Conservation (phyloP, 1,140 invertebrate species). For the Acyrthosiphon pisum region DNA sequence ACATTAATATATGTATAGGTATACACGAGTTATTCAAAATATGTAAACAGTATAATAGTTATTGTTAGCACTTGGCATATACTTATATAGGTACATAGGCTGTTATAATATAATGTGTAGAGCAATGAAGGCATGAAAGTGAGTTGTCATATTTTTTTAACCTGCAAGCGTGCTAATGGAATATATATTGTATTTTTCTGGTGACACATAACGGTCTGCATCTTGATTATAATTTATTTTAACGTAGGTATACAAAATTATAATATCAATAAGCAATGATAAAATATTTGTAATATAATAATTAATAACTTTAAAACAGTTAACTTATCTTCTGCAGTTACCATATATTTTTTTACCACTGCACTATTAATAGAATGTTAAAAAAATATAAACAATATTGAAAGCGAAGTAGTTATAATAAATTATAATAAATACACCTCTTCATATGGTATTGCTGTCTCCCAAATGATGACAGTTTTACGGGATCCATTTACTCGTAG, state of each 20-base stretch:
- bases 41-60: background rate
- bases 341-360: background rate
- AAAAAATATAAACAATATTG: background rate
- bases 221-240: background rate
- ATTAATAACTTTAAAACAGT: background rate
- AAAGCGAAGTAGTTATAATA: background rate
- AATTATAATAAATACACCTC: no score
- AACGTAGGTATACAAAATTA: background rate
- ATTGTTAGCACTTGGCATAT: background rate
- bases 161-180: background rate
- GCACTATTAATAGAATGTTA: background rate
- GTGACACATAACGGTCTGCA: background rate
- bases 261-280: background rate
- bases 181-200: background rate
- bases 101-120: background rate
- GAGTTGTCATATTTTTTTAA: background rate
- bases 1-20: background rate
- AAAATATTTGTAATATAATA: background rate
- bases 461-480: background rate
- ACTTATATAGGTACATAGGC: background rate
- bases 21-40: background rate
- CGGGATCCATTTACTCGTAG: background rate
- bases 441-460: background rate
- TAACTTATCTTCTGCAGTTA: background rate
- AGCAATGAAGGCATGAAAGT: background rate